phyloP scores from a whole-genome alignment of 2,888 invertebrate genomes.

The Papilio gigon region DNA sequence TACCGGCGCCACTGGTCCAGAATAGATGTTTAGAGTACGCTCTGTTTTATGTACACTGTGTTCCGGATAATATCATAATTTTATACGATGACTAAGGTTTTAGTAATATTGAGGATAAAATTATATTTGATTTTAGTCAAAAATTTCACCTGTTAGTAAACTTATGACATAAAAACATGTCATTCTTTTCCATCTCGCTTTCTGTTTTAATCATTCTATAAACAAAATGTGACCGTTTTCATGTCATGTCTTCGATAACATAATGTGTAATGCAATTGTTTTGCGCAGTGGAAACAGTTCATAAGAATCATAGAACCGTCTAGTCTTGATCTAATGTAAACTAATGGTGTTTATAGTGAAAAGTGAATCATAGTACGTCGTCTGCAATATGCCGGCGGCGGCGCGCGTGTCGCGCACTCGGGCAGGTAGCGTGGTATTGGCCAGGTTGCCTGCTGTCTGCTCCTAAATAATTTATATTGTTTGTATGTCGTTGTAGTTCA shows the following conservation, averaged over 20 bases:
- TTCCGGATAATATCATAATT: constrained; percentile 30
- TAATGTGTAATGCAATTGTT: too few relatives aligned
- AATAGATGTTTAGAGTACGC: constrained; percentile 38
- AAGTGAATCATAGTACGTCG: constrained; percentile 25
- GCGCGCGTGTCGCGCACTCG: background rate
- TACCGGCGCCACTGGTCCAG: background rate
- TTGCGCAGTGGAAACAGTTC: too few relatives aligned
- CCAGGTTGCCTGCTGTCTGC: constrained; percentile 17
- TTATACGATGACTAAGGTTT: constrained; percentile 1
- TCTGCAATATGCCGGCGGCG: constrained; percentile 25
- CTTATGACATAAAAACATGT: too few relatives aligned
- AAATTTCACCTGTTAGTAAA: too few relatives aligned
- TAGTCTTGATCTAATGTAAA: constrained; percentile 3
- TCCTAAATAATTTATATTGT: background rate
- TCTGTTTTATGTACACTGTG: constrained; percentile 38
- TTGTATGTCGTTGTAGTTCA: constrained; percentile 19
- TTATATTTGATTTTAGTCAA: background rate
- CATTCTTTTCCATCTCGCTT: too few relatives aligned
- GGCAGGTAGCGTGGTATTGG: constrained; percentile 21
- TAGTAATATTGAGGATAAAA: background rate
- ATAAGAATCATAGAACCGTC: too few relatives aligned
- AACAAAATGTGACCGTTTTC: too few relatives aligned
- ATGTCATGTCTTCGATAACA: too few relatives aligned
- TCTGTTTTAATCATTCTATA: too few relatives aligned
- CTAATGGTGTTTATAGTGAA: constrained; percentile 5